Conservation (phyloP, 1,140 invertebrate genomes). For the Uloborus diversus region DNA sequence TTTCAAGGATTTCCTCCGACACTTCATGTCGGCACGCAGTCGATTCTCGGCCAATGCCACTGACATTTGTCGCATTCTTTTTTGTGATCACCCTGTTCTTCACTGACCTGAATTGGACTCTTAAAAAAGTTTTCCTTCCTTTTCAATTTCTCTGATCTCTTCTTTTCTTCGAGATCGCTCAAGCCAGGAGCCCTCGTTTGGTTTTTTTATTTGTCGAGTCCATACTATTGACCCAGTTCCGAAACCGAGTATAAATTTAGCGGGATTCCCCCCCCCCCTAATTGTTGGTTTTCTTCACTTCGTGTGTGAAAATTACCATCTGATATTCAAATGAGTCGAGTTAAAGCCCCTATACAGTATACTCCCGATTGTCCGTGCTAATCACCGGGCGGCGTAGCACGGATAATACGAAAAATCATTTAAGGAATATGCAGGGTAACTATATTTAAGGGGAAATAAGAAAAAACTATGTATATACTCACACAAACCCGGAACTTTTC, state of each 20-base stretch:
- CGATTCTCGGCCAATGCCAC: neutral
- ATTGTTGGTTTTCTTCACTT: too few relatives aligned
- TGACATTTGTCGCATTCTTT: neutral
- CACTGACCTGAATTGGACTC: constrained; percentile 1
- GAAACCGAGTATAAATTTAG: constrained; percentile 12
- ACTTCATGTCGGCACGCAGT: neutral
- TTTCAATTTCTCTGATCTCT: neutral
- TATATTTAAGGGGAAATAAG: too few relatives aligned
- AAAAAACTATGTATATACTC: too few relatives aligned
- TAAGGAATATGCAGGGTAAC: too few relatives aligned
- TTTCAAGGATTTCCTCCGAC: neutral
- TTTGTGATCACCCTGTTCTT: neutral
- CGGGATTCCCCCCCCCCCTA: too few relatives aligned
- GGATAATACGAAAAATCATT: neutral
- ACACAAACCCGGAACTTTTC: too few relatives aligned
- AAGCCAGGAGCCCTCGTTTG: constrained; percentile 23
- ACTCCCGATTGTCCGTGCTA: too few relatives aligned
- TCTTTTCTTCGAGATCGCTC: constrained; percentile 17
- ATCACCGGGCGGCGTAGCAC: too few relatives aligned
- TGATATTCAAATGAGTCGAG: neutral
- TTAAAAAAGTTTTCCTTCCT: neutral
- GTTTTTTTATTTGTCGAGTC: constrained; percentile 10
- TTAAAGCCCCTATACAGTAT: neutral
- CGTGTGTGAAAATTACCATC: constrained; percentile 23
- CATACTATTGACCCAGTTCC: constrained; percentile 28